phyloP scores from a whole-genome alignment of 2,888 invertebrate genomes.

The Agriopis marginaria region DNA sequence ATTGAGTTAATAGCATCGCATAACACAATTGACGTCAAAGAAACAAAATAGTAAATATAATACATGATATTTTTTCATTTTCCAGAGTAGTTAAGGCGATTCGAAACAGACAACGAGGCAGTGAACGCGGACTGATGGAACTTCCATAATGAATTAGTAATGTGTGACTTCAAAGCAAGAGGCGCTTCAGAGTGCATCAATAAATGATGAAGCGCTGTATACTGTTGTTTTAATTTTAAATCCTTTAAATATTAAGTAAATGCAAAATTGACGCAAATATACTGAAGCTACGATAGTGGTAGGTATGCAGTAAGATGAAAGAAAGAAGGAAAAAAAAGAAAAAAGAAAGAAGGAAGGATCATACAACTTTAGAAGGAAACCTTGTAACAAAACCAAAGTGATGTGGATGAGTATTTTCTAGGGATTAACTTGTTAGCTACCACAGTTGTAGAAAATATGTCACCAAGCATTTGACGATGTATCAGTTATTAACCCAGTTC shows the following conservation, averaged over 20 bases:
- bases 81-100: conserved; percentile 25
- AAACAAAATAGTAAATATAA: conserved; percentile 9
- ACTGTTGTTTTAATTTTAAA: conserved; percentile 42
- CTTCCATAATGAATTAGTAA: conserved; percentile 40
- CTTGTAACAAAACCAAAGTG: no score
- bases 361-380: no score
- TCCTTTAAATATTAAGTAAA: conserved; percentile 4
- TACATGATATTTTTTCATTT: conserved; percentile 24
- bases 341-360: no score
- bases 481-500: no score
- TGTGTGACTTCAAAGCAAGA: conserved; percentile 44
- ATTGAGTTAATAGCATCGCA: background rate
- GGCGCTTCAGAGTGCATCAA: conserved; percentile 42
- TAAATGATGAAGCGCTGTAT: conserved; percentile 43
- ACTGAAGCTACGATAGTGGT: no score
- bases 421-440: no score
- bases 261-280: background rate
- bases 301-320: no score
- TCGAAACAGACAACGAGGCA: conserved; percentile 39
- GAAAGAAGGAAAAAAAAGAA: no score
- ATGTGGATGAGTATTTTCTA: no score
- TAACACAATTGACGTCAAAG: background rate
- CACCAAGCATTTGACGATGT: no score
- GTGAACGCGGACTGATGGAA: conserved; percentile 35
- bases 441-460: no score